Base-by-base conservation (phyloP, 2,888 invertebrate species). In the Monopis laevigella region DNA sequence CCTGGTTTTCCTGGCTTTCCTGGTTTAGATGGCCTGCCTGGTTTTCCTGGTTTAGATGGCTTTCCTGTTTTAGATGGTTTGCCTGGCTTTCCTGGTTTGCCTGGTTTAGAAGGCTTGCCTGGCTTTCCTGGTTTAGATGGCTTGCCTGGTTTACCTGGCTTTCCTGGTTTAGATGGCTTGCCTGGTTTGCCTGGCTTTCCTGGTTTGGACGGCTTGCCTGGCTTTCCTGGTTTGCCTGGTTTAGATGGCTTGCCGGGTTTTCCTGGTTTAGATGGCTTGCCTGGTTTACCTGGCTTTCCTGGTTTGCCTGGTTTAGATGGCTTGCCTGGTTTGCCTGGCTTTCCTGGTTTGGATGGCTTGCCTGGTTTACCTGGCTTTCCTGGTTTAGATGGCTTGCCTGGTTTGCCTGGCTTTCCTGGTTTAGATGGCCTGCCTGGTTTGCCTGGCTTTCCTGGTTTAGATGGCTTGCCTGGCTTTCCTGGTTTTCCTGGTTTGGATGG, bases 391-490 rank as follows among this genome's bases (percentile, higher is more conserved):
- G 24, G 24, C 10, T 10, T 10, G 6, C 24, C 24, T 24, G 24
- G 24, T 24, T 24, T 24, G 24, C 24, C 24, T 24, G 24, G 24
- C 6, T 24, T 6, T 24, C 24, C 24, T 24, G 24, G 24, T 24
- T 24, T 10, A 10, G 24, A 10, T 24, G 6, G 24, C 10, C 24
- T 10, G 6, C 24, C 24, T 24, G 24, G 36, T 8, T 34, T 28
- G 0, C 45, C 48, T 24, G 51, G 46, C 27, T 28, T 12, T 8
- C 45, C 45, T 24, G 45, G 40, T 10, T 36, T 11, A 29, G 43
- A 36, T 82, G 54, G 84, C 82, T 48, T 83, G 12, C 7, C 32
- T n/a, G n/a, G n/a, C n/a, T n/a, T n/a, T 21, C 7, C 36, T 83
- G 41, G 77, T 82, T 29, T 14, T 21, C 45, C 45, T 36, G 45